These are phyloP conservation scores for Gisinianus flammeolus DNA, from an alignment of 2,888 invertebrate species.

Conservation along the genomic window DNA sequence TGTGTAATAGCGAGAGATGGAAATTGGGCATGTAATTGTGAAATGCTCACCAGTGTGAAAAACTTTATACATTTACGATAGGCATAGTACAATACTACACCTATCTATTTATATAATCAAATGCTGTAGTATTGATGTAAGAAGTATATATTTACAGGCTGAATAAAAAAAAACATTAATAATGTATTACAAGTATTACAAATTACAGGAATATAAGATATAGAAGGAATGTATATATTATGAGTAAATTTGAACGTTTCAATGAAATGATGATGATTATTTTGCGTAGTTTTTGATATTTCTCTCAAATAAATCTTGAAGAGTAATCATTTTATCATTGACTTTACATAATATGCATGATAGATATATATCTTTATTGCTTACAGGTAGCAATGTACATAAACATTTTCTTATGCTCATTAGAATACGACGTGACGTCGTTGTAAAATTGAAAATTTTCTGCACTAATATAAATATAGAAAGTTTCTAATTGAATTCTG, in stretches of 20 bases:
- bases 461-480: too few species aligned
- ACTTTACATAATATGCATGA: too few species aligned
- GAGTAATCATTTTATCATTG: too few species aligned
- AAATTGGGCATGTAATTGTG: slow-evolving; percentile 2
- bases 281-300: too few species aligned
- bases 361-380: too few species aligned
- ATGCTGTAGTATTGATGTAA: neutral
- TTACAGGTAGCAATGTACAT: too few species aligned
- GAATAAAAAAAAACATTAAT: too few species aligned
- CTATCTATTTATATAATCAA: neutral
- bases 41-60: neutral
- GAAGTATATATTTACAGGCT: neutral
- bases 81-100: neutral
- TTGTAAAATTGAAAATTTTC: too few species aligned
- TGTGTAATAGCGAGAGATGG: neutral
- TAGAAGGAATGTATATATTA: neutral
- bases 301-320: too few species aligned
- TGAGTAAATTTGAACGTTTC: neutral
- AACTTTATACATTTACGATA: neutral
- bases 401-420: too few species aligned
- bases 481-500: neutral
- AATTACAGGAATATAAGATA: neutral
- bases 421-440: too few species aligned
- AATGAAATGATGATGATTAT: neutral
- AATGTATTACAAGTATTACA: neutral